Percentiles rank a stretch among this genome's conserved stretches.
Conservation (phyloP, 2,888 invertebrate genomes). For the Gryllus longicercus region DNA sequence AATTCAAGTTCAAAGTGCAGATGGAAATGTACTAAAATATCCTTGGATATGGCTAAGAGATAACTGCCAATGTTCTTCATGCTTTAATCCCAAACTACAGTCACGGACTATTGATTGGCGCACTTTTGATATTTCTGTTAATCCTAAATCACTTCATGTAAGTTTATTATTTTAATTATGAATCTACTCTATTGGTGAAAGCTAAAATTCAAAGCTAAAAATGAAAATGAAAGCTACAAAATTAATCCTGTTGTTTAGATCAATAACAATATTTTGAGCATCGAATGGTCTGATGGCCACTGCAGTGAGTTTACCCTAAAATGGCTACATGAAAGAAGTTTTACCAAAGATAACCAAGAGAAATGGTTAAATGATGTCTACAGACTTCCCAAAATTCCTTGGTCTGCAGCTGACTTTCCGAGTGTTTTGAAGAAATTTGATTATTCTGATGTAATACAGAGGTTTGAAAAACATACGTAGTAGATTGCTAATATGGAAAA, state of each 20-base stretch:
- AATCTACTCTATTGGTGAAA: no score
- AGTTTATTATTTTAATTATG: background rate
- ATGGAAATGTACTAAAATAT: conserved; percentile 45
- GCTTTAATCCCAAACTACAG: conserved; percentile 60
- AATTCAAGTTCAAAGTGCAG: conserved; percentile 20
- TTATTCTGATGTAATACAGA: conserved; percentile 52
- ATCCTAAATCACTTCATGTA: conserved; percentile 44
- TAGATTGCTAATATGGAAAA: background rate
- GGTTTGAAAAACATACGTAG: conserved; percentile 34
- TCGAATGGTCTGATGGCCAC: conserved; percentile 63
- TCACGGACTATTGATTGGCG: conserved; percentile 62
- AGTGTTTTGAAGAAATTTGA: conserved; percentile 52
- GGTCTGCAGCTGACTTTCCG: conserved; percentile 56
- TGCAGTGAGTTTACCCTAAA: conserved; percentile 53
- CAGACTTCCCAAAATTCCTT: conserved; percentile 53
- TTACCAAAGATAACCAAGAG: conserved; percentile 49
- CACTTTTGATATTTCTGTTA: conserved; percentile 54
- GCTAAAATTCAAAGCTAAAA: no score
- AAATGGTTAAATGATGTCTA: conserved; percentile 54
- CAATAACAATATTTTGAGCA: conserved; percentile 30
- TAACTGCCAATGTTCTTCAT: conserved; percentile 65
- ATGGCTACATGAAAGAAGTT: conserved; percentile 62
- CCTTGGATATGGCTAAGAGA: conserved; percentile 70
- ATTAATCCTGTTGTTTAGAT: no score
- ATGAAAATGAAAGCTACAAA: no score